Evolutionary conservation across 2,888 invertebrate genomes (phyloP).

Genomic region (Lingula anatina): DNA sequence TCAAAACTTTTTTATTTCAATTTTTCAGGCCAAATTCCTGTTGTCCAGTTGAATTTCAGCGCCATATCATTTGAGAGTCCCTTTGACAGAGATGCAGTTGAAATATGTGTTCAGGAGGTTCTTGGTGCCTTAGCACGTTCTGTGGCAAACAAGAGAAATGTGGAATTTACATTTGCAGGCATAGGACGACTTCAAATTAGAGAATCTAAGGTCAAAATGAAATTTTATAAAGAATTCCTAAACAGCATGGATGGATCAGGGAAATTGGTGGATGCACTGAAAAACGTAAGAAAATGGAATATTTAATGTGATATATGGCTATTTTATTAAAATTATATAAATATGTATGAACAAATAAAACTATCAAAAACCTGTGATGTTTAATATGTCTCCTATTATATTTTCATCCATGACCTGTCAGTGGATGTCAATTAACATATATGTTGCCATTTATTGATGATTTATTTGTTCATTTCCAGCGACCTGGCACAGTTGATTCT

Average conservation of each 20-base stretch:
- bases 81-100: slow-evolving; percentile 48
- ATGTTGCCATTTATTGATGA: too few relatives aligned
- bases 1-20: too few relatives aligned
- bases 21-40: slow-evolving; percentile 45
- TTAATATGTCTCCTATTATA: too few relatives aligned
- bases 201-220: slow-evolving; percentile 49
- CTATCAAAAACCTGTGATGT: background rate
- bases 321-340: background rate
- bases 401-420: too few relatives aligned
- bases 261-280: slow-evolving; percentile 42
- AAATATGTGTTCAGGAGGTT: slow-evolving; percentile 48
- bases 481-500: slow-evolving; percentile 50
- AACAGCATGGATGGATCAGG: slow-evolving; percentile 49
- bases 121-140: slow-evolving; percentile 40
- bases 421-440: too few relatives aligned
- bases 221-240: slow-evolving; percentile 51
- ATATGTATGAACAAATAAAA: background rate
- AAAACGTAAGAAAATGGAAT: slow-evolving; percentile 46
- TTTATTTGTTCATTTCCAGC: slow-evolving; percentile 21
- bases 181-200: slow-evolving; percentile 48
- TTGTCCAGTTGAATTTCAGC: slow-evolving; percentile 48
- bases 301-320: background rate
- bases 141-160: slow-evolving; percentile 37
- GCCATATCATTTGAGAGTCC: slow-evolving; percentile 47
- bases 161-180: slow-evolving; percentile 47